phyloP scores from a whole-genome alignment of 2,888 invertebrate species.

The Apantesis nais region DNA sequence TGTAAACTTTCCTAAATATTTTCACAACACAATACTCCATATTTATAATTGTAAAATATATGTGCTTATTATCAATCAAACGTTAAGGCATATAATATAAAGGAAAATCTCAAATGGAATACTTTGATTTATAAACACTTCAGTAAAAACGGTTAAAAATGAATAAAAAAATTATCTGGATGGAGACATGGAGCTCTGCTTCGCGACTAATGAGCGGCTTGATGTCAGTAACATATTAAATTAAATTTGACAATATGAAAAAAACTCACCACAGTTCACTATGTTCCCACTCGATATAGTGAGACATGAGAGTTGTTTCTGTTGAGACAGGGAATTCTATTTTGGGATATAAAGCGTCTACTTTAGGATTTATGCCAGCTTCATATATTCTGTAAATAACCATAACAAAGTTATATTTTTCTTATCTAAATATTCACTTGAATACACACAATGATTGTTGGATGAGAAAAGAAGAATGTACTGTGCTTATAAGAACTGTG shows the following conservation, averaged over 20 bases:
- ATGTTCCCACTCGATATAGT: constrained; percentile 93
- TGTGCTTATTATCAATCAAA: too few species aligned
- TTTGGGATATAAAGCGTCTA: constrained; percentile 89
- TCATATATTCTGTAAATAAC: constrained; percentile 86
- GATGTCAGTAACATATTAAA: background rate
- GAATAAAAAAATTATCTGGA: too few species aligned
- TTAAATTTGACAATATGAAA: background rate
- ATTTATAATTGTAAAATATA: too few species aligned
- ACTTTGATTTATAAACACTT: background rate
- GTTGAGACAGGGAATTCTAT: constrained; percentile 92
- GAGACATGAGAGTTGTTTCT: constrained; percentile 92
- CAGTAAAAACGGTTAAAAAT: background rate
- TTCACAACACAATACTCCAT: too few species aligned
- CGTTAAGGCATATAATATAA: too few species aligned
- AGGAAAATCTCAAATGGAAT: too few species aligned
- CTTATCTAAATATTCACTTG: background rate
- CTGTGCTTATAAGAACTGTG: background rate
- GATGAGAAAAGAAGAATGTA: background rate
- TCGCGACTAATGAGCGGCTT: background rate
- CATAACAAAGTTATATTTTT: background rate
- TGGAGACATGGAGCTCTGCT: too few species aligned
- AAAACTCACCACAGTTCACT: constrained; percentile 85
- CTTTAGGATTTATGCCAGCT: constrained; percentile 88
- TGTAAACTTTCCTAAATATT: too few species aligned
- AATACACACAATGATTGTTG: background rate